These are phyloP conservation scores for Leptopilina myrica DNA, from an alignment of 2,888 invertebrate genomes.

Conservation along the genomic window DNA sequence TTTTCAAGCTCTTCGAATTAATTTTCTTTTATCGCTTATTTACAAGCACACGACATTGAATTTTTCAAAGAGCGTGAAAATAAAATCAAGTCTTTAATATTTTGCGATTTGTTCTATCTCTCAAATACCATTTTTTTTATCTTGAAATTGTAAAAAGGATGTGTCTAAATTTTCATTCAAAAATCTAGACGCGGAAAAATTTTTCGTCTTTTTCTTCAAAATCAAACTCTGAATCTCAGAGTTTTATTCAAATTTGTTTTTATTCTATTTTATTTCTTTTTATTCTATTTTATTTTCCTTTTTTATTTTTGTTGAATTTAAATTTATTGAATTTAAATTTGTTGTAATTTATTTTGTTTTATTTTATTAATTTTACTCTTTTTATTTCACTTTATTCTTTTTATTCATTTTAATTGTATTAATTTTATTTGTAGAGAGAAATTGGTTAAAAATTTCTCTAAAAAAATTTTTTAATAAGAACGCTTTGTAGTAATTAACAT, in stretches of 20 bases:
- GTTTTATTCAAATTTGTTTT: not conserved
- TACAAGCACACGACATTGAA: conserved; percentile 34
- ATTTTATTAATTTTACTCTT: too few relatives aligned
- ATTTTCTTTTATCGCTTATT: conserved; percentile 15
- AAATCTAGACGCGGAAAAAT: conserved; percentile 10
- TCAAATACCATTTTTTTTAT: not conserved
- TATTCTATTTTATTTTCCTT: too few relatives aligned
- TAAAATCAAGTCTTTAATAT: conserved; percentile 4
- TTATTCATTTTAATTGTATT: too few relatives aligned
- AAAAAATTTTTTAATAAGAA: not conserved
- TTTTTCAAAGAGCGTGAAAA: conserved; percentile 17
- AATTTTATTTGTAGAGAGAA: not conserved
- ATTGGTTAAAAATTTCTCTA: not conserved
- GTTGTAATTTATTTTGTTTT: too few relatives aligned
- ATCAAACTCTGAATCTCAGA: conserved; percentile 10
- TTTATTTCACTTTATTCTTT: too few relatives aligned
- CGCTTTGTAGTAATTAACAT: too few relatives aligned
- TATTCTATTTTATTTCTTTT: not conserved
- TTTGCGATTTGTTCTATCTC: conserved; percentile 19
- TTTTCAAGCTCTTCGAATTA: conserved; percentile 18
- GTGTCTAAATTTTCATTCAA: conserved; percentile 2
- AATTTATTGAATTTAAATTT: too few relatives aligned
- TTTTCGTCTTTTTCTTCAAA: not conserved
- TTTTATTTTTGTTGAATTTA: too few relatives aligned
- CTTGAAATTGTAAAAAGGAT: conserved; percentile 5